Evolutionary conservation across 1,140 invertebrate species (phyloP), one percentile per base, ranked within the genome.

Genomic region (Danaus plexippus): DNA sequence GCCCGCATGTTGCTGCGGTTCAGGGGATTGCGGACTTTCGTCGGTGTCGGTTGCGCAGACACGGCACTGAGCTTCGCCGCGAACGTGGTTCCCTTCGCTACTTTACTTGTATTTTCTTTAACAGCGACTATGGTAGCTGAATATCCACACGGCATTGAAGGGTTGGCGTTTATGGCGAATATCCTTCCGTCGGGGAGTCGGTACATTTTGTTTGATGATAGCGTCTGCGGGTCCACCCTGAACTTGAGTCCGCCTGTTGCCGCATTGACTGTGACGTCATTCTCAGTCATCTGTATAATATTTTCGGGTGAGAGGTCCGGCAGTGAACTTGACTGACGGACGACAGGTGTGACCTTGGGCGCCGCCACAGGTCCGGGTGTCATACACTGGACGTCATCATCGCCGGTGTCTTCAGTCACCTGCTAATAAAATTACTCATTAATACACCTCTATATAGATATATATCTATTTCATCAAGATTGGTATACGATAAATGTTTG

Each of bases 151-250:
- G 86, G 86, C 84, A 87, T 85, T 32, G 64, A 75, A 8, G 85
- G 78, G 59, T 88, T 88, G 9, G 75, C 67, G 58, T 87, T 88
- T 12, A 88, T 87, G 3, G 86, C 84, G 61, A 88, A 88, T 49
- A 88, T 76, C 11, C 87, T 75, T 1, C 87, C 87, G 53, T 88
- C 87, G 1, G 87, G 86, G 22, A 88, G 61, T 5, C 87, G 70
- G 60, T 88, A 88, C 86, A 88, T 87, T 66, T 88, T 88, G 51
- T 87, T 87, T 13, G 84, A 82, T 0, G 83, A 88, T 18, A 88
- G 66, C 1, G 86, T 87, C 62, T 87, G 83, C 9, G 87, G 87
- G 58, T 88, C 86, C 8, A 88, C 82, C 11, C 84, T 68, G 59
- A 88, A 88, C 58, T 88, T 88, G 8, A 88, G 64, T 0, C 86